Percentiles rank a stretch among this genome's conserved stretches.
phyloP scores from a whole-genome alignment of 2,113 vertebrate species.

The Serinus canaria region DNA sequence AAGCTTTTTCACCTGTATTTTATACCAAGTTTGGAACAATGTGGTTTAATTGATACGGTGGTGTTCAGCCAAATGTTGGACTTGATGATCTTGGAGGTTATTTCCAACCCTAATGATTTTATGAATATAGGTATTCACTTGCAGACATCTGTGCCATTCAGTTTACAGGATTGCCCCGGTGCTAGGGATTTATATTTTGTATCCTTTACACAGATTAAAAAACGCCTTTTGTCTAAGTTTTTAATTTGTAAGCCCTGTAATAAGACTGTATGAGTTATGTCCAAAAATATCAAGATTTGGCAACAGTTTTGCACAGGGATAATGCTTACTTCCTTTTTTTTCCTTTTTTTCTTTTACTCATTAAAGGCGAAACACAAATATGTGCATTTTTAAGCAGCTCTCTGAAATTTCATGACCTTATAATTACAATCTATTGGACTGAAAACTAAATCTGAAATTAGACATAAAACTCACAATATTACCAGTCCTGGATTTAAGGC shows the following conservation, averaged over 20 bases:
- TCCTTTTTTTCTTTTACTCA: neutral
- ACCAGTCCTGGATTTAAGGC: slow-evolving; percentile 8
- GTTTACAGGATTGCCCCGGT: neutral
- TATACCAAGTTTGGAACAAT: neutral
- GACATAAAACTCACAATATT: slow-evolving; percentile 26
- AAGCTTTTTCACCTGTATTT: neutral
- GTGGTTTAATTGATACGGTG: neutral
- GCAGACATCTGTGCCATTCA: neutral
- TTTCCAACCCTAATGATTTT: neutral
- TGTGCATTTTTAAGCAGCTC: slow-evolving; percentile 1
- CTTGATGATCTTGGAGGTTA: neutral
- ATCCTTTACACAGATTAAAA: neutral
- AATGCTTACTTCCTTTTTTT: neutral
- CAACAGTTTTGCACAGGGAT: neutral
- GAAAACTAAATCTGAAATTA: slow-evolving; percentile 47
- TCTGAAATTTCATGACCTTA: neutral
- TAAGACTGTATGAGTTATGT: neutral
- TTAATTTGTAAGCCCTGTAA: neutral
- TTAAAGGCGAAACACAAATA: slow-evolving; percentile 10
- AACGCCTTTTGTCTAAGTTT: neutral
- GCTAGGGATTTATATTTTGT: neutral
- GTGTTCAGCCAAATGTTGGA: neutral
- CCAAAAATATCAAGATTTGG: neutral
- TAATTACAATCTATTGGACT: neutral
- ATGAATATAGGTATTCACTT: neutral